Base-by-base conservation (phyloP, 92 coral and sea anemone species). In the Ricordea florida region DNA sequence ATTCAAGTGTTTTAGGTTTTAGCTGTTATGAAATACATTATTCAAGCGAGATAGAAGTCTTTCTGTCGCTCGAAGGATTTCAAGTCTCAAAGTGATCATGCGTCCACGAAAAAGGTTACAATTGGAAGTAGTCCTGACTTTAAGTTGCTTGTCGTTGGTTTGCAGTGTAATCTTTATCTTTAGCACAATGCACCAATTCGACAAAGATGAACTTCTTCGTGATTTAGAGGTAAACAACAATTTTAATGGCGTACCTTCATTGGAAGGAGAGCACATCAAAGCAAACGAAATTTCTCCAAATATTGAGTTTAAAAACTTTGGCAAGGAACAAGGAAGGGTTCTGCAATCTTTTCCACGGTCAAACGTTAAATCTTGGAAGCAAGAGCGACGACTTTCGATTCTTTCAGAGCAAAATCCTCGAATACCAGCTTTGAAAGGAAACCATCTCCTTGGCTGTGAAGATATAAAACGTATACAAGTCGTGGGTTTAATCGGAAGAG, bases 401-500 rank as follows among this genome's bases (percentile, higher is more conserved):
- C 35, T 16, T 0, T 15, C 64, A n/a, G 64, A 53, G n/a, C n/a
- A n/a, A n/a, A n/a, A n/a, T n/a, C n/a, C n/a, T n/a, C n/a, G n/a
- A n/a, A n/a, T n/a, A n/a, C n/a, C n/a, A n/a, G n/a, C n/a, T n/a
- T n/a, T n/a, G n/a, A n/a, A n/a, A 2, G 2, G n/a, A 4, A 67
- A 25, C 4, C 36, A 24, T 11, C 40, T 57, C 33, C 74, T 91
- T 35, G 85, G 82, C 3, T 94, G 97, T 48, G 59, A 59, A 50
- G 96, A 88, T 13, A 86, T 94, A 15, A 86, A 90, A 23, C 51
- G 42, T 6, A 94, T 87, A 21, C 11, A 15, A 14, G 74, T 88
- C n/a, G 56, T 62, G 3, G 69, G 71, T 6, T 87, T 88, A 55
- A 30, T 91, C 14, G 96, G 97, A 0, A 89, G 87, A 23, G 98